Evolutionary conservation across 92 coral and sea anemone genomes (phyloP), one percentile per base, ranked within the genome.

Genomic region (Siderastrea radians): DNA sequence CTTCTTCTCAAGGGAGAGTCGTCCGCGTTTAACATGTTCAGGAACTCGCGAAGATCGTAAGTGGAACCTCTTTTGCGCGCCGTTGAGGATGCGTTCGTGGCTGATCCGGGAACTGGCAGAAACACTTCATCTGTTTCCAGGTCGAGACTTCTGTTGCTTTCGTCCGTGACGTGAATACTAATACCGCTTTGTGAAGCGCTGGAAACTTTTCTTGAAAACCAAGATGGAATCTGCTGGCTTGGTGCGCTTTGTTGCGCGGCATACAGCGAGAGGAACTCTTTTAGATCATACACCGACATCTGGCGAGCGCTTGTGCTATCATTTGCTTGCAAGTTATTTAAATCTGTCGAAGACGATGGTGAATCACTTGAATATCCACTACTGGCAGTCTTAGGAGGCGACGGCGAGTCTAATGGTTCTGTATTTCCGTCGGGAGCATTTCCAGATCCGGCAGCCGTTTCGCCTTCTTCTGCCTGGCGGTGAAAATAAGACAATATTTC

Each of bases 31-130:
- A 95, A 67, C 16, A 93, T 74, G 79, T 54, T 81, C 48, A 95
- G 51, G 54, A 95, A 92, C 67, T 95, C 98, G 17, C 82, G 86
- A 50, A 95, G 84, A 49, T 95, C 98, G 50, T 92, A 94, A 15
- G 91, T 84, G 3, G 97, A 92, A 50, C 93, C 86, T 66, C 96
- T 90, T 49, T 95, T 95, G 5, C 90, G 87, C 71, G 65, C 38
- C 38, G 38, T 26, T 0, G 38, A 26, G 38, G 83, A 50, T 8
- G 66, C 9, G 14, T 15, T 53, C 4, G 45, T 16, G 2, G 86
- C 93, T 52, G 75, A 78, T 1, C 75, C 83, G 3, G 98, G 93
- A 1, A 95, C 92, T 5, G 96, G 94, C 9, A 93, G 70, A 67
- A 93, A 95, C 15, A 91, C 95, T 59, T 95, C 98, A 4, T 95